These are phyloP conservation scores for Caenorhabditis macrosperma DNA, from an alignment of 2,888 invertebrate genomes.

Conservation along the genomic window DNA sequence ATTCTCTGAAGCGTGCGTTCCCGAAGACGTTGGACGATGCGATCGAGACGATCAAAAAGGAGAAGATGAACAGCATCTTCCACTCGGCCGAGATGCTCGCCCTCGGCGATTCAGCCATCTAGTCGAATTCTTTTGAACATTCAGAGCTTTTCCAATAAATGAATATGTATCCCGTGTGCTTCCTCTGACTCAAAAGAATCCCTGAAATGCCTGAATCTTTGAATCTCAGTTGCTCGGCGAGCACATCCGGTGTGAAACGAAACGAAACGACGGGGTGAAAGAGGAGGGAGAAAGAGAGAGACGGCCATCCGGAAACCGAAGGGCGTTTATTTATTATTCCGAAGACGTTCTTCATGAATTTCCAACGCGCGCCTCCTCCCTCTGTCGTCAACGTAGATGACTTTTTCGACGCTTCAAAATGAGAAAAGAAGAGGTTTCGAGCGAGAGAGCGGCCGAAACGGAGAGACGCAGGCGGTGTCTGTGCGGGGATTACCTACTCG, in stretches of 20 bases:
- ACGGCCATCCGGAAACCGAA: background rate
- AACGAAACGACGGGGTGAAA: constrained; percentile 2
- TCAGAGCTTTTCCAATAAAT: background rate
- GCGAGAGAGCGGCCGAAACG: background rate
- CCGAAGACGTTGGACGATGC: constrained; percentile 39
- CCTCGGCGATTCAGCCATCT: constrained; percentile 21
- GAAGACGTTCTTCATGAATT: constrained; percentile 43
- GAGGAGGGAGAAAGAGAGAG: constrained; percentile 10
- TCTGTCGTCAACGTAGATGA: constrained; percentile 13
- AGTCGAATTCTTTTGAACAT: background rate
- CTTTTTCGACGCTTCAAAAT: constrained; percentile 13
- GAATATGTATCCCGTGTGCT: too few species aligned
- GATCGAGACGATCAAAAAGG: constrained; percentile 53
- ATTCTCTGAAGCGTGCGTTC: constrained; percentile 37
- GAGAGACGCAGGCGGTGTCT: background rate
- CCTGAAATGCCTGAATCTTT: too few species aligned
- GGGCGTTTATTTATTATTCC: constrained; percentile 32
- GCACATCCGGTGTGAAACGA: constrained; percentile 29
- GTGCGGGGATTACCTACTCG: constrained; percentile 48
- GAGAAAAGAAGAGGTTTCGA: constrained; percentile 1
- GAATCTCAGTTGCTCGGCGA: constrained; percentile 20
- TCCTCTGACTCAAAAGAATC: too few species aligned
- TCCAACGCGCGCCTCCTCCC: constrained; percentile 5
- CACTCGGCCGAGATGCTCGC: constrained; percentile 67
- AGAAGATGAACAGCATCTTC: constrained; percentile 62